Conservation (phyloP, 2,113 vertebrate genomes). For the Odocoileus virginianus region DNA sequence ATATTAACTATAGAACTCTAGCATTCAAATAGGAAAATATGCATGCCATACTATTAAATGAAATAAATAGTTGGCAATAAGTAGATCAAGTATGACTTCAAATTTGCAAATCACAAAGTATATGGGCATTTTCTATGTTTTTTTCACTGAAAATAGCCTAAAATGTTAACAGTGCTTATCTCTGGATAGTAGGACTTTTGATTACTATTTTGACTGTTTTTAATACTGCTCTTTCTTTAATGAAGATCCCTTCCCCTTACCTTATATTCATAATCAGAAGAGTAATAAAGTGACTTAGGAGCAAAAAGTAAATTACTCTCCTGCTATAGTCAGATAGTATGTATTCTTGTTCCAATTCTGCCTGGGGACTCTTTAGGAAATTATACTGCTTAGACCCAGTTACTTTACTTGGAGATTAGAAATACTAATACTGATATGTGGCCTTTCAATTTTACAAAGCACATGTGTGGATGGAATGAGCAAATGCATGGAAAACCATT, state of each 20-base stretch:
- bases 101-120: background rate
- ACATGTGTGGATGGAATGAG: background rate
- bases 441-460: background rate
- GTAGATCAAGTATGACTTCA: background rate
- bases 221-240: background rate
- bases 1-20: background rate
- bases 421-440: background rate
- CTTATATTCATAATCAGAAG: background rate
- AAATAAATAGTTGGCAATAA: background rate
- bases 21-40: background rate
- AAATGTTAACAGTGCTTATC: background rate
- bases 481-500: background rate
- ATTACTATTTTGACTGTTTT: background rate
- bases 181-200: too few relatives aligned
- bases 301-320: background rate
- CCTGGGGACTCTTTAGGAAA: background rate
- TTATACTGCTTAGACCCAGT: background rate
- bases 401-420: background rate
- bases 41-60: background rate
- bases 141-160: background rate
- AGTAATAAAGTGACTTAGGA: background rate
- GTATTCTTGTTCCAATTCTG: background rate
- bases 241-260: background rate
- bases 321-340: background rate
- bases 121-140: background rate